These are phyloP conservation scores for Hystrix brachyura DNA, from an alignment of 2,113 vertebrate species.

Conservation along the genomic window DNA sequence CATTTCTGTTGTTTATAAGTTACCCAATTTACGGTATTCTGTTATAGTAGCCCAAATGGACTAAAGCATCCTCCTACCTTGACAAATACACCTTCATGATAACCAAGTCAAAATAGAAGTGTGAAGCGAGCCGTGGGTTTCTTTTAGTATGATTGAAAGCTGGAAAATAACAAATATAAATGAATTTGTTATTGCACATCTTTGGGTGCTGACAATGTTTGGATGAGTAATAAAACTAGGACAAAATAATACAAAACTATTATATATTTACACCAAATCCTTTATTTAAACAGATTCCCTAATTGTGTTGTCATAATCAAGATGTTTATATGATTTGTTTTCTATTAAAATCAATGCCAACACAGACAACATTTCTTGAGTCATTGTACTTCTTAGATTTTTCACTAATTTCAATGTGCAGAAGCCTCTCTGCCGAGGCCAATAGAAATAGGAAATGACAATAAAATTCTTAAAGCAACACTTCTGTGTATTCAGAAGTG, in stretches of 20 bases:
- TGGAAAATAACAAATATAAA: constrained; percentile 63
- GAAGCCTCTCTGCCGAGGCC: constrained; percentile 51
- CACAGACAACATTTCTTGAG: constrained; percentile 64
- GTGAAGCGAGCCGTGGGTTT: background rate
- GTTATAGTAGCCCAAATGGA: background rate
- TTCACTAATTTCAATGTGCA: constrained; percentile 70
- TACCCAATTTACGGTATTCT: background rate
- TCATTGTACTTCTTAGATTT: constrained; percentile 63
- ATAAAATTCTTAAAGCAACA: constrained; percentile 42
- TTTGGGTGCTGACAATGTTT: constrained; percentile 65
- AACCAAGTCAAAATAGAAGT: background rate
- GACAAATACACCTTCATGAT: background rate
- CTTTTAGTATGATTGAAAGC: constrained; percentile 24
- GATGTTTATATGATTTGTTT: constrained; percentile 74
- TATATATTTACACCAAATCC: constrained; percentile 67
- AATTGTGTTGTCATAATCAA: constrained; percentile 70
- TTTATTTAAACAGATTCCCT: constrained; percentile 76
- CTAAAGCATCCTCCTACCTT: background rate
- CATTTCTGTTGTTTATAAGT: background rate
- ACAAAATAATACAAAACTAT: constrained; percentile 65
- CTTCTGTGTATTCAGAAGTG: constrained; percentile 31
- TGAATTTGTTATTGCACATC: constrained; percentile 18
- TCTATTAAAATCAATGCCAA: constrained; percentile 65
- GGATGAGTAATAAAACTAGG: constrained; percentile 67
- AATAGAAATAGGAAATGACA: constrained; percentile 45